Evolutionary conservation across 2,797 vertebrate genomes (phyloP), one percentile per base, ranked within the genome.

Genomic region (Parambassis ranga): DNA sequence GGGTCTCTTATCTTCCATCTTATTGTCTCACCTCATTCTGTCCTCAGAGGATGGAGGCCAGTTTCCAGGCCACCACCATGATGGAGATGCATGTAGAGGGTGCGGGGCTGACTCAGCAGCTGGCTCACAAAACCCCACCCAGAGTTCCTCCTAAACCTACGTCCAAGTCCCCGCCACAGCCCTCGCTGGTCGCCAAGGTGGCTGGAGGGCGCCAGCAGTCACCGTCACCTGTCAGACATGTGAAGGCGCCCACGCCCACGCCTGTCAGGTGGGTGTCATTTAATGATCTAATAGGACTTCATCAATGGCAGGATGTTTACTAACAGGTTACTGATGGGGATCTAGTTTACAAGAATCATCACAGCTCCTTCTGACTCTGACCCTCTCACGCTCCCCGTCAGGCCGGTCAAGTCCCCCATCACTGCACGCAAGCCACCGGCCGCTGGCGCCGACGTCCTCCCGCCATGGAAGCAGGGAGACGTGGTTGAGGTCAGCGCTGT

Each of bases 111-210:
- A 91, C 92, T 24, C 95, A 95, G 3, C 27, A 86, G 79, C 89
- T 98, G 87, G 92, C 94, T 33, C 96, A 97, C 78, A 98, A 97
- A 84, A 93, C 95, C 46, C 96, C 97, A 16, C 96, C 97, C 70
- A 93, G 95, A 84, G 95, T 96, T 80, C 94, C 94, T 62, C 96
- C 96, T 4, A 95, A 94, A 79, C 95, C 95, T 38, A 85, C 91
- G 0, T 88, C 87, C 14, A 95, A 93, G 78, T 98, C 97, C 19
- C 97, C 97, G 0, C 75, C 83, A 1, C 82, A 69, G 30, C 73
- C 94, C 0, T 85, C 93, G 4, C 77, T 91, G 41, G 61, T 90
- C 10, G 71, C 93, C 69, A 96, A 93, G 90, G 87, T 93, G 71
- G 85, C 95, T 8, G 87, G 86, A 68, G 87, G 87, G 56, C 93